Evolutionary conservation across 2,113 vertebrate genomes (phyloP).

Genomic region (Bujurquina vittata): DNA sequence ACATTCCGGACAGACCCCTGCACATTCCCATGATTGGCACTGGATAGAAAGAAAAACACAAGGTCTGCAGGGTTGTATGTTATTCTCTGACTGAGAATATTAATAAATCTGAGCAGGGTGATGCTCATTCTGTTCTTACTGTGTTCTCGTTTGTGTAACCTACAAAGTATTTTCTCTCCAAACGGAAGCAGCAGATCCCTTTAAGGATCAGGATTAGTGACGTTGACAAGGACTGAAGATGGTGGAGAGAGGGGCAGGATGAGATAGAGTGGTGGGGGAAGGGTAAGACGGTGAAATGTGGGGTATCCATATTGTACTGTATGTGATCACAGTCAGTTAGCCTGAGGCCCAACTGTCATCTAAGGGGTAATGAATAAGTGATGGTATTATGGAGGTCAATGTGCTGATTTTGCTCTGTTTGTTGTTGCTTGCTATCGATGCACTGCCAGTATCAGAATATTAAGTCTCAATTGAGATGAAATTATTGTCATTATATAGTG

Average conservation of each 20-base stretch:
- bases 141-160: background rate
- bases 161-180: constrained; percentile 17
- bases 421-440: background rate
- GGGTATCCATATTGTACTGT: constrained; percentile 56
- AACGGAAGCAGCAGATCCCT: constrained; percentile 55
- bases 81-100: background rate
- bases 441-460: background rate
- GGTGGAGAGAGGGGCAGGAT: constrained; percentile 37
- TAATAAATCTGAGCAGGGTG: background rate
- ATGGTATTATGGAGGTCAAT: constrained; percentile 38
- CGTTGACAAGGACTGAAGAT: constrained; percentile 41
- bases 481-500: background rate
- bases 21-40: background rate
- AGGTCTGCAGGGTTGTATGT: background rate
- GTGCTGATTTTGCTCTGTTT: constrained; percentile 17
- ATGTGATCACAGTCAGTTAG: constrained; percentile 56
- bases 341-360: constrained; percentile 47
- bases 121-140: background rate
- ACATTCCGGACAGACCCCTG: background rate
- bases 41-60: background rate
- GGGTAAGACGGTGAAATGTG: constrained; percentile 25
- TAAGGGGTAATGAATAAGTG: constrained; percentile 55
- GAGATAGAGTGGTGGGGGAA: constrained; percentile 42
- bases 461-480: no score
- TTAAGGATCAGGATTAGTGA: constrained; percentile 80